phyloP scores from a whole-genome alignment of 2,113 vertebrate species.

The Onychostruthus taczanowskii region DNA sequence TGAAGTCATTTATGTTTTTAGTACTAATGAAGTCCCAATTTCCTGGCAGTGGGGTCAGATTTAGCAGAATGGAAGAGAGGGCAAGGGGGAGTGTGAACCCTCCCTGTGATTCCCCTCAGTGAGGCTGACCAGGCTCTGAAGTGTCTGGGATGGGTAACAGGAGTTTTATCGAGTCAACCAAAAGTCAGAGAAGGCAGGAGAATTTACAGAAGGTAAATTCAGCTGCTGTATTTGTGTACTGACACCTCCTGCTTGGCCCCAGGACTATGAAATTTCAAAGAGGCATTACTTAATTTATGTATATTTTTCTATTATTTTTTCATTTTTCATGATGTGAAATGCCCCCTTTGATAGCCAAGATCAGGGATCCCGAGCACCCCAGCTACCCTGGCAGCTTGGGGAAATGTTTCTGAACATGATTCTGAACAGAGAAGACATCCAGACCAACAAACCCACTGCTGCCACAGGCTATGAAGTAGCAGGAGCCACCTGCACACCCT shows the following conservation, averaged over 20 bases:
- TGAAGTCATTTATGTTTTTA: neutral
- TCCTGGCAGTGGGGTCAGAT: neutral
- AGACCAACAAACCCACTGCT: neutral
- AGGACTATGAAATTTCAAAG: neutral
- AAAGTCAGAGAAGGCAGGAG: neutral
- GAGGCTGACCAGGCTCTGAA: neutral
- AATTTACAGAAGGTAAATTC: neutral
- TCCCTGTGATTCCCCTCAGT: neutral
- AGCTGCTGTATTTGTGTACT: neutral
- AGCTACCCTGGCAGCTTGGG: neutral
- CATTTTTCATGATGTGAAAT: neutral
- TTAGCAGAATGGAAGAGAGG: neutral
- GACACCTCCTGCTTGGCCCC: neutral
- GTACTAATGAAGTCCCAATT: neutral
- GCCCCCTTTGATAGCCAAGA: neutral
- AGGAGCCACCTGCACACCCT: neutral
- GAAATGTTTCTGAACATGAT: neutral
- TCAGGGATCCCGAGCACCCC: neutral
- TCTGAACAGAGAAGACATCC: neutral
- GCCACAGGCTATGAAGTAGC: neutral
- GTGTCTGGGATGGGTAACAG: neutral
- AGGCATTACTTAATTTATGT: neutral
- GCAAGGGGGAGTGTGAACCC: neutral
- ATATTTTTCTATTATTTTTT: neutral
- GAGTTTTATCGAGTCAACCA: neutral